A percentile compares a stretch with the other conserved stretches of the same genome.
Conservation (phyloP, 92 coral and sea anemone species). For the Ricordea florida region DNA sequence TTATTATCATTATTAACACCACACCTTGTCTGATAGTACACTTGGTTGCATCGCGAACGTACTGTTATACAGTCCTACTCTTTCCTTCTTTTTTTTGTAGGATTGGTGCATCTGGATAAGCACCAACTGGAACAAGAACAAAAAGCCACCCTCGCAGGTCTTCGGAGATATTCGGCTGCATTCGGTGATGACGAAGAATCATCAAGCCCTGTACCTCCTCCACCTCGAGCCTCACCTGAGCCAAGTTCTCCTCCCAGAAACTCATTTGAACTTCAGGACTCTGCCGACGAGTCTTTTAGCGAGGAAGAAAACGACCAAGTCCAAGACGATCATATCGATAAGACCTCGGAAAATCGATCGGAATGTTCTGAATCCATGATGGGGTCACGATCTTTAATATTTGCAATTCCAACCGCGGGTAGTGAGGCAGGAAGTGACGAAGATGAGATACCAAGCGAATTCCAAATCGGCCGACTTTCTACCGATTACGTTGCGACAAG, state of each 20-base stretch:
- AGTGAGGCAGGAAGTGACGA: constrained; percentile 54
- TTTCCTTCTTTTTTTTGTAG: constrained; percentile 12
- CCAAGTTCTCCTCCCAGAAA: background rate
- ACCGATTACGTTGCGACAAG: constrained; percentile 75
- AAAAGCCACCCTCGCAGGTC: constrained; percentile 54
- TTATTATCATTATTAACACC: background rate
- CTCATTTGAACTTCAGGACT: background rate
- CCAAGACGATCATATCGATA: constrained; percentile 6
- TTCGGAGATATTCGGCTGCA: constrained; percentile 76
- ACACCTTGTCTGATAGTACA: background rate
- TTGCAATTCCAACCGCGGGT: constrained; percentile 82
- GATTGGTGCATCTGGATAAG: constrained; percentile 67
- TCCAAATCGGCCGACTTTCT: constrained; percentile 35
- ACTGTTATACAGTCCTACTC: background rate
- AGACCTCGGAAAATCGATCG: constrained; percentile 16
- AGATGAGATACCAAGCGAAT: constrained; percentile 19
- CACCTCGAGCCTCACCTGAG: constrained; percentile 81
- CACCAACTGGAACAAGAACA: constrained; percentile 36
- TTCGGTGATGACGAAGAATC: constrained; percentile 35
- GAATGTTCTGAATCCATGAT: constrained; percentile 4
- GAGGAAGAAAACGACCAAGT: constrained; percentile 54
- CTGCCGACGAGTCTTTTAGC: constrained; percentile 32
- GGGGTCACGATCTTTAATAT: constrained; percentile 59
- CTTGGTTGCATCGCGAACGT: too few species aligned
- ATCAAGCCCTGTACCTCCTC: constrained; percentile 26